A percentile compares a stretch with the other conserved stretches of the same genome.
Conservation (phyloP, 1,140 invertebrate species). For the Drosophila dunni region DNA sequence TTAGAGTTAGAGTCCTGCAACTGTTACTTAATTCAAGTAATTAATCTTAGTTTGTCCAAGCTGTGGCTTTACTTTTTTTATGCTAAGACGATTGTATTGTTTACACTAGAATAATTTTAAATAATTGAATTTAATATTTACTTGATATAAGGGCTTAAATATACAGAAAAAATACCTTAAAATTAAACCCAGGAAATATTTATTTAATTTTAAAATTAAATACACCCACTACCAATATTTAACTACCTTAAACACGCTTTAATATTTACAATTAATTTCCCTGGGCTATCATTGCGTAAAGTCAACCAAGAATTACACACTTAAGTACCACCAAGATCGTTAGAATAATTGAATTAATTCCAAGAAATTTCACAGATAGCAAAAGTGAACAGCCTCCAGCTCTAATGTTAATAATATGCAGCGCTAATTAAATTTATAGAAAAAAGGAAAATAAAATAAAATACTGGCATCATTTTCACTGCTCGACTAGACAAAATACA, state of each 20-base stretch:
- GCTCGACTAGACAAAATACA: conserved; percentile 51
- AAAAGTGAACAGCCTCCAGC: conserved; percentile 42
- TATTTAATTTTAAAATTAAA: too few relatives aligned
- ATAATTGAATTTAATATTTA: not conserved
- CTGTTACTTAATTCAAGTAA: conserved; percentile 25
- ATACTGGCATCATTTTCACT: conserved; percentile 60
- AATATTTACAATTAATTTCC: conserved; percentile 14
- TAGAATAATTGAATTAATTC: not conserved
- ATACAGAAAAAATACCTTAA: too few relatives aligned
- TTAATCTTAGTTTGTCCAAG: conserved; percentile 8
- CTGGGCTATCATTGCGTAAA: conserved; percentile 6
- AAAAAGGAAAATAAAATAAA: conserved; percentile 49
- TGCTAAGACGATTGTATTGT: not conserved
- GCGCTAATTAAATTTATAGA: conserved; percentile 78
- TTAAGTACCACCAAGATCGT: conserved; percentile 1
- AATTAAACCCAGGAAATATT: too few relatives aligned
- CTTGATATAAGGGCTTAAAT: too few relatives aligned
- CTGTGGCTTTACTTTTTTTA: not conserved
- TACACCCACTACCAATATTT: too few relatives aligned
- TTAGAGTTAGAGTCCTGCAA: conserved; percentile 13
- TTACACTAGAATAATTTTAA: not conserved
- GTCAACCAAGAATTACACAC: conserved; percentile 5
- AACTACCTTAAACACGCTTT: not conserved
- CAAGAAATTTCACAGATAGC: not conserved
- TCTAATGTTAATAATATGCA: conserved; percentile 43